Base-by-base conservation (phyloP, 2,888 invertebrate genomes). In the Drosophila rubida region DNA sequence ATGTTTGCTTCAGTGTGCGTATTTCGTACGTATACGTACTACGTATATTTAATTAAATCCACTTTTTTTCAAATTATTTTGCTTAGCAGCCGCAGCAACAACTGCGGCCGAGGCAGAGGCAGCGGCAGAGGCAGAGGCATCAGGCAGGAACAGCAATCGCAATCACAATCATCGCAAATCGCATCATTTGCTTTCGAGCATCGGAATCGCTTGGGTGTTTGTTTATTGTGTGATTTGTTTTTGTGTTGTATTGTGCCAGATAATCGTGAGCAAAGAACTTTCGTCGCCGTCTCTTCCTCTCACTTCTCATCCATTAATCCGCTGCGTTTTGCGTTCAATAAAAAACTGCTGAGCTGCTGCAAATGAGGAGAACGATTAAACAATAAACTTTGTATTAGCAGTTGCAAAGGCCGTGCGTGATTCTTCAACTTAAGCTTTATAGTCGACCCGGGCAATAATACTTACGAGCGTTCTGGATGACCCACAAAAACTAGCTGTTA, bases 31-130 rank as follows among this genome's bases (percentile, higher is more conserved):
- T 41, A 65, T 30, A 41, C 50, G 46, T 35, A 51, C 45, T 44
- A 44, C 41, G 30, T 78, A 73, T 82, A 80, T 73, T 83, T 86
- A 82, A 86, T 86, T 76, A 86, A 82, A 83, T 80, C 57, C 65
- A 61, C 64, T 78, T 65, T 65, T 69, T 50, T 67, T 69, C 55
- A 37, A 48, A 63, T 69, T 75, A 67, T 60, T 67, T 64, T 50
- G 68, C 69, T 68, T 63, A 57, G 57, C 60, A 22, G 32, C 19
- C 44, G 66, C 16, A n/a, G 46, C 57, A 22, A 30, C 22, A 11
- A n/a, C 32, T 5, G 57, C 60, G 22, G 37, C 14, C 44, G 66
- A 16, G 7, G 39, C 46, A 19, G 39, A 22, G 37, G 35, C 35
- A 37, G 23, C 11, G 19, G n/a, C 46, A 27, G 5, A 9, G 30